Percentiles rank a stretch among this genome's conserved stretches.
phyloP scores from a whole-genome alignment of 1,140 invertebrate genomes.

The Eciton burchellii region DNA sequence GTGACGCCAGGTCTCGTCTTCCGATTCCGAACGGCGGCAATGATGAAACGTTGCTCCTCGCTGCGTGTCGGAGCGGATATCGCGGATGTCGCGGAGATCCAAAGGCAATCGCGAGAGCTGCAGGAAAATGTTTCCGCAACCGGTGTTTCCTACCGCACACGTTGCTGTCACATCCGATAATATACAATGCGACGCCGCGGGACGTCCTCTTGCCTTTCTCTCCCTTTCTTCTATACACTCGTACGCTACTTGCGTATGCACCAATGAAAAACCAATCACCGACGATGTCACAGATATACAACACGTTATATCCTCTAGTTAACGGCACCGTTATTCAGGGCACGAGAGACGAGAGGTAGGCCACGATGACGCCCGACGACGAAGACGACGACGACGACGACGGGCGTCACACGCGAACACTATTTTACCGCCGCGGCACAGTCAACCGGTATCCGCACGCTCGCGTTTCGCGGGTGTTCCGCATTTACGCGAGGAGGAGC shows the following conservation, averaged over 20 bases:
- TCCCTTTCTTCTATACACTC: slow-evolving; percentile 33
- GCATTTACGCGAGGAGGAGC: slow-evolving; percentile 9
- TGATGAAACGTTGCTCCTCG: too few relatives aligned
- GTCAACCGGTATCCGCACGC: slow-evolving; percentile 4
- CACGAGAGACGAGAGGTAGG: background rate
- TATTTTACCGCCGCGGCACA: slow-evolving; percentile 37
- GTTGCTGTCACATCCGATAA: slow-evolving; percentile 8
- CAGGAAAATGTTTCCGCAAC: too few relatives aligned
- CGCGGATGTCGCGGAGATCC: too few relatives aligned
- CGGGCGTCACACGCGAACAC: slow-evolving; percentile 44
- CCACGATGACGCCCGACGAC: slow-evolving; percentile 52
- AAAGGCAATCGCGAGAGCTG: background rate
- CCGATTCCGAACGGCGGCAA: too few relatives aligned
- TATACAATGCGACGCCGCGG: background rate
- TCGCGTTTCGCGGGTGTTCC: slow-evolving; percentile 2
- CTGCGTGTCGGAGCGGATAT: too few relatives aligned
- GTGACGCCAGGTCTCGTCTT: too few relatives aligned
- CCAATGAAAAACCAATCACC: slow-evolving; percentile 26
- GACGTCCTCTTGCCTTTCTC: background rate
- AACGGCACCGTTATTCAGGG: slow-evolving; percentile 15
- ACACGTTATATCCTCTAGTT: slow-evolving; percentile 49
- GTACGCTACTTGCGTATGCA: too few relatives aligned
- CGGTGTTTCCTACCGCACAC: background rate
- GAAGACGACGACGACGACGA: slow-evolving; percentile 49
- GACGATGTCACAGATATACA: slow-evolving; percentile 40